Evolutionary conservation across 2,888 invertebrate genomes (phyloP).

Genomic region (Endotricha flammealis): DNA sequence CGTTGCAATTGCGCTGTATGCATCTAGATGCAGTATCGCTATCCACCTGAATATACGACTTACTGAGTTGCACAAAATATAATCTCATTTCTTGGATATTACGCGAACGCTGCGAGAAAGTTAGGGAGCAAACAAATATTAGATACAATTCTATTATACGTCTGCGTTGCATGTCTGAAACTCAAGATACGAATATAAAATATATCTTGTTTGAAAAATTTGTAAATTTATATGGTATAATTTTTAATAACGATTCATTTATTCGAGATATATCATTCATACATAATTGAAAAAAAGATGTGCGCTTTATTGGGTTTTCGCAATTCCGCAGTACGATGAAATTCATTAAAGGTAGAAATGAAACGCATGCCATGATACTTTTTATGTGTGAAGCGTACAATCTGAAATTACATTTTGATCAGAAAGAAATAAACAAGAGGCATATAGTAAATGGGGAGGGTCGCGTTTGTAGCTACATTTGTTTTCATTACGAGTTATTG

Average conservation of each 20-base stretch:
- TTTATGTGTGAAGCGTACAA: neutral
- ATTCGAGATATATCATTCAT: too few relatives aligned
- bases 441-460: slow-evolving; percentile 52
- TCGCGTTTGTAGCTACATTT: slow-evolving; percentile 55
- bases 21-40: slow-evolving; percentile 40
- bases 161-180: too few relatives aligned
- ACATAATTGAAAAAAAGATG: too few relatives aligned
- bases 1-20: slow-evolving; percentile 42
- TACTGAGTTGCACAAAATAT: slow-evolving; percentile 41
- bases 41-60: slow-evolving; percentile 39
- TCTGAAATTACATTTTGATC: slow-evolving; percentile 49
- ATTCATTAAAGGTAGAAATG: neutral
- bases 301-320: too few relatives aligned
- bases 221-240: too few relatives aligned
- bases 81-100: slow-evolving; percentile 26
- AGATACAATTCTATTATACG: too few relatives aligned
- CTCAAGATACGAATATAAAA: too few relatives aligned
- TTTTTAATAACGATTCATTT: too few relatives aligned
- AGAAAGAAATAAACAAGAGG: slow-evolving; percentile 41
- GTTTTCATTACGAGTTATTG: slow-evolving; percentile 64
- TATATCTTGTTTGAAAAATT: too few relatives aligned
- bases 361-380: neutral
- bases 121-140: slow-evolving; percentile 9
- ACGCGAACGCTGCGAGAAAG: slow-evolving; percentile 13
- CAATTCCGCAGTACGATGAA: neutral